Base-by-base conservation (phyloP, 2,797 vertebrate species). In the Enteromius afrohamiltoni region DNA sequence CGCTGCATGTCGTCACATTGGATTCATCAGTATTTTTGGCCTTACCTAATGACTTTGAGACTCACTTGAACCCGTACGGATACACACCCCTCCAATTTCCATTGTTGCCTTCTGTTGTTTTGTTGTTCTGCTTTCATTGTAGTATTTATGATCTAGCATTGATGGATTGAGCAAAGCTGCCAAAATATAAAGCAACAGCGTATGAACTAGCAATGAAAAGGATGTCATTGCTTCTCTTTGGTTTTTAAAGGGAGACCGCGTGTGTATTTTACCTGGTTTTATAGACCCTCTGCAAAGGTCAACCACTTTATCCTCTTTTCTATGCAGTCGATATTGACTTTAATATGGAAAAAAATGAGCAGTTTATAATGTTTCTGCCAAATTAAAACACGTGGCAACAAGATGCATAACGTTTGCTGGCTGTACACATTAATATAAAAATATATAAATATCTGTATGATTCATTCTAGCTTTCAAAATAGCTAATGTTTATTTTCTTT, bases 401-500 rank as follows among this genome's bases (percentile, higher is more conserved):
- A 45, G 70, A 85, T 86, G 73, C 83, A 73, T 87, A 85, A 90
- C 87, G 86, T 88, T 77, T 89, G 88, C 86, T 87, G 91, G 92
- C 91, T 92, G 91, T 91, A 91, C 89, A 93, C 91, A 85, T 91
- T 89, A 85, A 88, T 93, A 92, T 94, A 91, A 86, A 82, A 92
- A 93, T 92, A 90, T 92, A 92, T 92, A 90, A 89, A 88, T 91
- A 89, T 92, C 89, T 92, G 89, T 93, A 90, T 91, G 91, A 93
- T 90, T 92, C 90, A 91, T 92, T 90, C 87, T 91, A 91, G 92
- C 92, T 93, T 92, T 91, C 88, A 91, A 90, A 93, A 92, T 90
- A 89, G 89, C 90, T 92, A 69, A 86, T 91, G 88, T 93, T 93
- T 94, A 92, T 94, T 94, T 93, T 94, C 93, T 91, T 91, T 93